Base-by-base conservation (phyloP, 1,140 invertebrate species). In the silkworm (Bombyx mori) region DNA sequence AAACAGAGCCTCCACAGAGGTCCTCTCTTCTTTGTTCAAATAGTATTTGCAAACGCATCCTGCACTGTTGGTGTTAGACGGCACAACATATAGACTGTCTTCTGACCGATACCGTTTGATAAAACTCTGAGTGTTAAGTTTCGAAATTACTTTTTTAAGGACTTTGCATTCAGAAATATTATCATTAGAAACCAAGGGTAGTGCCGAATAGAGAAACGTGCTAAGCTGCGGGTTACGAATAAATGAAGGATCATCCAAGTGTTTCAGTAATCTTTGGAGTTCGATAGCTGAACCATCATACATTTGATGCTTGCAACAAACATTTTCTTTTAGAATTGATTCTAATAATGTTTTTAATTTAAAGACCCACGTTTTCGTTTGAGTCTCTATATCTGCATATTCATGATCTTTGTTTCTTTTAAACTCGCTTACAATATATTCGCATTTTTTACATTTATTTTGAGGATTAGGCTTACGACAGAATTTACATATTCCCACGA, bases 381-480 rank as follows among this genome's bases (percentile, higher is more conserved):
- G 18, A 46, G 63, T 45, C 50, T 62, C 46, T 3, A 48, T 50
- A 18, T 66, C 56, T 56, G 63, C 53, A 35, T 56, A 22, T 26
- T 57, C 42, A 43, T 58, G 58, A 1, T 51, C 48, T 60, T 60
- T 58, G 46, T 49, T 48, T 46, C 9, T 48, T 47, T 65, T 47
- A 44, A 69, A 77, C 45, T 61, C 66, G 49, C 51, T 64, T 9
- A 65, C 43, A 50, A 70, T 47, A 54, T 57, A 66, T 42, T 70
- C 58, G 53, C 75, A 77, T 66, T 63, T 63, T 46, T 63, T 56
- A 60, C 75, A 77, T 51, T 68, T 71, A n/a, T 54, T 47, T 9
- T 58, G 44, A 8, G 52, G 47, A 54, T 65, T 70, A 26, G 49
- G 50, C 46, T 54, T 45, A 49, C 66, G 68, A 61, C 74, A 77